These are phyloP conservation scores for Nymphalis c-album DNA, from an alignment of 2,888 invertebrate genomes.

Conservation along the genomic window DNA sequence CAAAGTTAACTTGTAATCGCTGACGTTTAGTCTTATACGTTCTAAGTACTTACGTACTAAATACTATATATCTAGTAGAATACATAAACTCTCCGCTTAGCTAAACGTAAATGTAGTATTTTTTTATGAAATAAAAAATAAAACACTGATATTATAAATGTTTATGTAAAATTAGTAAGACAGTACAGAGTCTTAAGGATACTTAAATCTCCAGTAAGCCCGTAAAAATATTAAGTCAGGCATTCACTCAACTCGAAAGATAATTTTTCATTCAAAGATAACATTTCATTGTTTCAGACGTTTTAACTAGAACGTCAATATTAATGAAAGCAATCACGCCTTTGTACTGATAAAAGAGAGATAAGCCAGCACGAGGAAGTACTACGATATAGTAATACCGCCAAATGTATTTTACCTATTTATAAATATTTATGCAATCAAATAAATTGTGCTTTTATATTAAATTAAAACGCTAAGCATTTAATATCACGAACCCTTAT, in stretches of 20 bases:
- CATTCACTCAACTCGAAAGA: background rate
- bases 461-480: background rate
- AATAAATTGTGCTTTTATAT: background rate
- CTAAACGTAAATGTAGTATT: too few species aligned
- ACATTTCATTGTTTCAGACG: background rate
- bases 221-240: conserved; percentile 1
- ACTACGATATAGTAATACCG: conserved; percentile 43
- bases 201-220: background rate
- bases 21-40: too few species aligned
- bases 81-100: too few species aligned
- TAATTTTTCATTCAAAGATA: conserved; percentile 2
- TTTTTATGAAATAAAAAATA: too few species aligned
- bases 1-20: background rate
- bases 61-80: too few species aligned
- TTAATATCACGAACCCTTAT: background rate
- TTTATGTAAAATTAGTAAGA: too few species aligned
- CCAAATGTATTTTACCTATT: conserved; percentile 31
- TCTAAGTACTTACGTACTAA: too few species aligned
- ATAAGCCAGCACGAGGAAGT: conserved; percentile 68
- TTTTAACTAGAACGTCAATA: conserved; percentile 22
- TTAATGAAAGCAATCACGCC: conserved; percentile 49
- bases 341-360: conserved; percentile 53
- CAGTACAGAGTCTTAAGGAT: too few species aligned
- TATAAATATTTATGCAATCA: conserved; percentile 16
- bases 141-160: too few species aligned